phyloP scores from a whole-genome alignment of 1,140 invertebrate species.

The Ceratosolen solmsi region DNA sequence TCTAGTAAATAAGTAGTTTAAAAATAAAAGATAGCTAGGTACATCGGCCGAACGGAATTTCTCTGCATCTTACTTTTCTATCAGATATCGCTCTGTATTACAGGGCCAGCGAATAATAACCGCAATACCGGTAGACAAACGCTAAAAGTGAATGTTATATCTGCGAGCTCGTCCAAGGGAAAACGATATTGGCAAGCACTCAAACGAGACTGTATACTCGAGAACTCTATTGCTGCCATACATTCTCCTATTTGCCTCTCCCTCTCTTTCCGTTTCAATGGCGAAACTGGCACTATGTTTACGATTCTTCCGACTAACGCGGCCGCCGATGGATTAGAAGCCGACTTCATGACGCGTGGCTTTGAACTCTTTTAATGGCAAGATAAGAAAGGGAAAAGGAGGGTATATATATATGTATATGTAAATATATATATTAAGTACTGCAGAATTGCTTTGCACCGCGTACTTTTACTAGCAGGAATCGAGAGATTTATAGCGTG shows the following conservation, averaged over 20 bases:
- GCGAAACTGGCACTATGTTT: not conserved
- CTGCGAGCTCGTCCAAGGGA: constrained; percentile 41
- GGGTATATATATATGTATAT: constrained; percentile 10
- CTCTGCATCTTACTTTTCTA: not conserved
- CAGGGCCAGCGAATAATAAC: not conserved
- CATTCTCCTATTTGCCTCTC: constrained; percentile 10
- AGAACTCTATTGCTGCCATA: not conserved
- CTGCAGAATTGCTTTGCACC: constrained; percentile 4
- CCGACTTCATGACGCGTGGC: constrained; percentile 29
- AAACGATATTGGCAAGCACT: constrained; percentile 40
- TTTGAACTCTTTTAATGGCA: constrained; percentile 42
- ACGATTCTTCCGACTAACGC: constrained; percentile 21
- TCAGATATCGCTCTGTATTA: constrained; percentile 5
- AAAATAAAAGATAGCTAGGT: too few relatives aligned
- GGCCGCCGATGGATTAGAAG: constrained; percentile 8
- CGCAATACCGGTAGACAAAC: not conserved
- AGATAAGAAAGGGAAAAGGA: constrained; percentile 8
- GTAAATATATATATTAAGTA: not conserved
- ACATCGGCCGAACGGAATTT: too few relatives aligned
- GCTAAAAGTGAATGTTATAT: constrained; percentile 50
- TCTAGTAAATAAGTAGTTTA: too few relatives aligned
- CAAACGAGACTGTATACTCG: constrained; percentile 17
- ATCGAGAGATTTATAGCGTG: constrained; percentile 5
- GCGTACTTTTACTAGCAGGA: too few relatives aligned
- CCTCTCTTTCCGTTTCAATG: not conserved